A percentile compares a stretch with the other conserved stretches of the same genome.
phyloP scores from a whole-genome alignment of 2,113 vertebrate species.

The Platysternon megacephalum region DNA sequence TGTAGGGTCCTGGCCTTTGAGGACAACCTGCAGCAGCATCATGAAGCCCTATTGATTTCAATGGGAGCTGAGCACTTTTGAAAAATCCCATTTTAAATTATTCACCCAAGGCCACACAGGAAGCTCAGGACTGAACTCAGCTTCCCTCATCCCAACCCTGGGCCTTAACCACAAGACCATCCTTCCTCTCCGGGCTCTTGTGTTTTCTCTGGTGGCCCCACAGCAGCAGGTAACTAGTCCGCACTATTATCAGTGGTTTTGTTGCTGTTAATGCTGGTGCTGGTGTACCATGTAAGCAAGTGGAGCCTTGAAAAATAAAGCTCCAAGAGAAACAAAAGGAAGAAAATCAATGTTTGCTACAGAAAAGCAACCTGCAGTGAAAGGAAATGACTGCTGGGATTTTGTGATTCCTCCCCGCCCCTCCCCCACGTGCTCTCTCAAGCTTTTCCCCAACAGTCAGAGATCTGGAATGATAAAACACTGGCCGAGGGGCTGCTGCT shows the following conservation, averaged over 20 bases:
- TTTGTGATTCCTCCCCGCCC: background rate
- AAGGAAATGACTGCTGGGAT: conserved; percentile 42
- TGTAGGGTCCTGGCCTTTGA: background rate
- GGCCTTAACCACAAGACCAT: background rate
- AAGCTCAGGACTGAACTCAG: background rate
- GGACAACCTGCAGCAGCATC: background rate
- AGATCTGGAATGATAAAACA: background rate
- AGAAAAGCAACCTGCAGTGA: conserved; percentile 11
- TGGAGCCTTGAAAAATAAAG: conserved; percentile 9
- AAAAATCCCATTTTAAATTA: background rate
- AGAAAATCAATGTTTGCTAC: conserved; percentile 72
- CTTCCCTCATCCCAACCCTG: background rate
- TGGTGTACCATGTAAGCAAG: background rate
- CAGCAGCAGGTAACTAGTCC: conserved; percentile 36
- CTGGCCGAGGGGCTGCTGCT: background rate
- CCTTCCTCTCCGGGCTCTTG: conserved; percentile 24
- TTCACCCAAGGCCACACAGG: background rate
- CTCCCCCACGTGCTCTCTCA: background rate
- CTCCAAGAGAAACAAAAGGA: conserved; percentile 61
- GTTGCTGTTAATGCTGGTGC: conserved; percentile 38
- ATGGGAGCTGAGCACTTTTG: background rate
- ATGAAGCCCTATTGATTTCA: background rate
- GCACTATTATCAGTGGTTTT: background rate
- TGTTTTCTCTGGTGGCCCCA: background rate
- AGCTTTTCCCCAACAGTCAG: background rate